Conservation (phyloP, 2,888 invertebrate species). For the Nomada flava region DNA sequence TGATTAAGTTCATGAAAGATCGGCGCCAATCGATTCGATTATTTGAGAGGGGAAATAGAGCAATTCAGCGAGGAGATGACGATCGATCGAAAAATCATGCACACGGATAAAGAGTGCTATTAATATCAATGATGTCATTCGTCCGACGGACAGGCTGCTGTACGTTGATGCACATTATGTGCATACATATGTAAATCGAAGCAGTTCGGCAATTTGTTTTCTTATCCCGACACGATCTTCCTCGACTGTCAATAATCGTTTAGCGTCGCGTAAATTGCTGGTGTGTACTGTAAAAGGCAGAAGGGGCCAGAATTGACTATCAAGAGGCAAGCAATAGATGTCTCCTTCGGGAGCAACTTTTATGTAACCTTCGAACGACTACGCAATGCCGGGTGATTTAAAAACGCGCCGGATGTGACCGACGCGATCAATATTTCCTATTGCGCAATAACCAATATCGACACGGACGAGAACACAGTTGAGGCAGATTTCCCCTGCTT, state of each 20-base stretch:
- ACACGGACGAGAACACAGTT: too few relatives aligned
- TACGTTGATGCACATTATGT: neutral
- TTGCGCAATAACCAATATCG: slow-evolving; percentile 28
- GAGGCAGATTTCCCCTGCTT: neutral
- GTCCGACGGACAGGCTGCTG: slow-evolving; percentile 1
- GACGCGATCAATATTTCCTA: slow-evolving; percentile 1
- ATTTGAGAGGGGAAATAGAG: neutral
- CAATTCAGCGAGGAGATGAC: slow-evolving; percentile 12
- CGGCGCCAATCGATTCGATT: neutral
- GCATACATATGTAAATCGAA: slow-evolving; percentile 37
- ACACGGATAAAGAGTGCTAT: slow-evolving; percentile 51
- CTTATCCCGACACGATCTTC: slow-evolving; percentile 33
- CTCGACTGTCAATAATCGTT: neutral
- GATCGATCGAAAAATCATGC: slow-evolving; percentile 7
- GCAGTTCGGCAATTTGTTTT: slow-evolving; percentile 26
- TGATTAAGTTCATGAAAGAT: neutral
- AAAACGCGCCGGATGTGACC: slow-evolving; percentile 21
- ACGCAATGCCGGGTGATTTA: slow-evolving; percentile 18
- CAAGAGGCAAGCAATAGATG: too few relatives aligned
- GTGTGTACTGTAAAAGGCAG: too few relatives aligned
- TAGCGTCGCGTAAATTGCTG: neutral
- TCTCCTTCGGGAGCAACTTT: slow-evolving; percentile 5
- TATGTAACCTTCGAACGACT: slow-evolving; percentile 31
- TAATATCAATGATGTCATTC: slow-evolving; percentile 66
- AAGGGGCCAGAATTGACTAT: too few relatives aligned